phyloP scores from a whole-genome alignment of 2,888 invertebrate genomes.

The Lepidonotus clava region DNA sequence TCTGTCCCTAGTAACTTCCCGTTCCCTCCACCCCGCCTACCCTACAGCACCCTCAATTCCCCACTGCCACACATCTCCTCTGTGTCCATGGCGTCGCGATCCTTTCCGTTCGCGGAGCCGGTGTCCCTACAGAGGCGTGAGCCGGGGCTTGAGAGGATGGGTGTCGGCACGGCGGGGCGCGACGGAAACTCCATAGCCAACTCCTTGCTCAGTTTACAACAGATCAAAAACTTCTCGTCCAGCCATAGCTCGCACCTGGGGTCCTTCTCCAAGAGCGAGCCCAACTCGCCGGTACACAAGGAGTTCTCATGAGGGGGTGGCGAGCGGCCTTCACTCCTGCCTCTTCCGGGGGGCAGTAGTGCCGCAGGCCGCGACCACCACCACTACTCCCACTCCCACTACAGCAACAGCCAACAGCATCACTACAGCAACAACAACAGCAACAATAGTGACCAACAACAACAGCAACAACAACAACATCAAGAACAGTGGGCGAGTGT shows the following conservation, averaged over 20 bases:
- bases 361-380: not conserved
- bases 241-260: slow-evolving; percentile 50
- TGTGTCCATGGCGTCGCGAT: slow-evolving; percentile 71
- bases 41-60: slow-evolving; percentile 69
- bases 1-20: slow-evolving; percentile 59
- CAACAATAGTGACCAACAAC: not conserved
- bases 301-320: slow-evolving; percentile 52
- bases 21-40: slow-evolving; percentile 60
- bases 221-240: slow-evolving; percentile 90
- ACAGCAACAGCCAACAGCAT: slow-evolving; percentile 4
- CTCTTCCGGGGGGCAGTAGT: not conserved
- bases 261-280: slow-evolving; percentile 61
- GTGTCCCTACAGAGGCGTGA: slow-evolving; percentile 90
- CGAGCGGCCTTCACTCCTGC: not conserved
- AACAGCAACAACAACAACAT: not conserved
- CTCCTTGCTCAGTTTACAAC: slow-evolving; percentile 86
- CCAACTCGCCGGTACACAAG: slow-evolving; percentile 61
- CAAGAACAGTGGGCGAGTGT: not conserved
- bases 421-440: not conserved
- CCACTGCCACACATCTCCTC: slow-evolving; percentile 78
- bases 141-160: slow-evolving; percentile 68
- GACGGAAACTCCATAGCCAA: slow-evolving; percentile 71
- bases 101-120: slow-evolving; percentile 90
- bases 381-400: not conserved
- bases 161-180: not conserved